Evolutionary conservation across 2,113 vertebrate species (phyloP), one percentile per base, ranked within the genome.

Genomic region (Ploceus nigricollis): DNA sequence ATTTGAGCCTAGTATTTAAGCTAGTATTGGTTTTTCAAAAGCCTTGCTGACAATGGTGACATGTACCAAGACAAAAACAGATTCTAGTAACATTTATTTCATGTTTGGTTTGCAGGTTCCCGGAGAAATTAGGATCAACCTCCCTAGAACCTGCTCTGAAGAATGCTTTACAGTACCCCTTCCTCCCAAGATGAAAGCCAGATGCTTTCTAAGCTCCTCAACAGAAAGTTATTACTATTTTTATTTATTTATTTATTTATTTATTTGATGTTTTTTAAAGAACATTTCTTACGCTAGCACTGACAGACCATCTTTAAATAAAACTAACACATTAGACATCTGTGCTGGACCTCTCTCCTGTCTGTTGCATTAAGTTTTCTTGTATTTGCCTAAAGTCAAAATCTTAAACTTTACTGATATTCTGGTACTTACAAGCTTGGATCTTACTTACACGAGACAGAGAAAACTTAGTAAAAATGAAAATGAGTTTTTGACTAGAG

Each of bases 191-290:
- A 93, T 1, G 94, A 93, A 94, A 83, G 89, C 73, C 84, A 22
- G 77, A 81, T 53, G 92, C 77, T 94, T 96, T 82, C 82, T 33
- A 87, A 94, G 18, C 47, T 82, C 81, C 58, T 92, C 87, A 66
- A 68, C 86, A 81, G 82, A 93, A 96, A 96, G 77, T 85, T 42
- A 78, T 92, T 96, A 75, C 88, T 96, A 97, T 97, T 97, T 96
- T 30, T 97, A 97, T 97, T 94, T 97, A 94, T 97, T 96, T 97
- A 97, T 97, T 97, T 97, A 97, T 96, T 96, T 97, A 97, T 97
- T 97, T 97, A 97, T 97, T 97, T 91, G 54, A 89, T 90, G 15
- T 66, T 72, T 94, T 97, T 90, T 75, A 83, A 96, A 96, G 79
- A 94, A 75, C 94, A 90, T 97, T 97, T 97, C 96, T 96, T 97